Conservation (phyloP, 1,140 invertebrate genomes). For the Macrotrachela quadricornifera region DNA sequence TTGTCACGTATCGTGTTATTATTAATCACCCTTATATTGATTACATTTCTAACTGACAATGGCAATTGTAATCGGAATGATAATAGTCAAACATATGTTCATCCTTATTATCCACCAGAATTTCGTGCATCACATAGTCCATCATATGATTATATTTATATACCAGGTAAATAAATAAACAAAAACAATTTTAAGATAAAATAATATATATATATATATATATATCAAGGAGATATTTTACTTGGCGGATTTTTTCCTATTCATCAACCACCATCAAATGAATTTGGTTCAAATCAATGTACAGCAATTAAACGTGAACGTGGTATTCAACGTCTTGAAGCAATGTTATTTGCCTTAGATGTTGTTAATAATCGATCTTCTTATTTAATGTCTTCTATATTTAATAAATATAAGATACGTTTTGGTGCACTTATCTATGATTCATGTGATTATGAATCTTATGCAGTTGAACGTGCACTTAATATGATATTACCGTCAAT, state of each 20-base stretch:
- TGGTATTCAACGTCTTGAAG: conserved; percentile 57
- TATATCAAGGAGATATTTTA: neutral
- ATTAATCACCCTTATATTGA: no score
- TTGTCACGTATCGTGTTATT: no score
- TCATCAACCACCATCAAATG: neutral
- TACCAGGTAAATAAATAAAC: no score
- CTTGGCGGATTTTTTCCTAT: conserved; percentile 51
- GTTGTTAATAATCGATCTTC: neutral
- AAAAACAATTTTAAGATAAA: no score
- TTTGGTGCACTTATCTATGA: conserved; percentile 55
- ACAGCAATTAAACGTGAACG: conserved; percentile 48
- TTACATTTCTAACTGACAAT: no score
- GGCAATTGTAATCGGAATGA: no score
- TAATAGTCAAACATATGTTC: no score
- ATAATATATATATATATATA: no score
- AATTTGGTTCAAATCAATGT: conserved; percentile 23
- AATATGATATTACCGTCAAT: conserved; percentile 25
- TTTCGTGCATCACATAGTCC: no score
- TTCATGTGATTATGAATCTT: conserved; percentile 54
- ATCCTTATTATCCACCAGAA: no score
- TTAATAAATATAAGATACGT: conserved; percentile 17
- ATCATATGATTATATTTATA: no score
- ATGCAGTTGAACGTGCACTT: conserved; percentile 55
- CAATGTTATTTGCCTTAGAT: conserved; percentile 48
- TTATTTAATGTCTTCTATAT: conserved; percentile 33